Conservation (phyloP, 2,888 invertebrate species). For the Serripes groenlandicus region DNA sequence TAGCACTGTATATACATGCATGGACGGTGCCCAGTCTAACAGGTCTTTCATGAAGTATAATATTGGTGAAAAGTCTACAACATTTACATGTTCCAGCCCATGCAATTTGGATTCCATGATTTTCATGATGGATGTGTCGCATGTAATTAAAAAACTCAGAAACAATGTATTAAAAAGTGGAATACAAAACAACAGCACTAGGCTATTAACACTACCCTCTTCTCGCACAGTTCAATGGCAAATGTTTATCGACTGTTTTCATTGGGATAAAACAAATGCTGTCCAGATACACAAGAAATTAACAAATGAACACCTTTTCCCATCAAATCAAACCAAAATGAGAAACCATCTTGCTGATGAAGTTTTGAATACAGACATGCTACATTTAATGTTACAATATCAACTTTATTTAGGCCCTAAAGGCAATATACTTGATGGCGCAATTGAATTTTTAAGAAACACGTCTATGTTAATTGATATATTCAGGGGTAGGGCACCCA, state of each 20-base stretch:
- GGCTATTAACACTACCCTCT: conserved; percentile 26
- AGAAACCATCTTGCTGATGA: conserved; percentile 65
- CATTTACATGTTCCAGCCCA: conserved; percentile 18
- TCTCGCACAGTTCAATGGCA: conserved; percentile 48
- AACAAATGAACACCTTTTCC: conserved; percentile 54
- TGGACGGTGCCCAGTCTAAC: conserved; percentile 48
- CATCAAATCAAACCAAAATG: conserved; percentile 51
- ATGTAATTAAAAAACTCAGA: conserved; percentile 63
- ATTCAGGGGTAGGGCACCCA: conserved; percentile 32
- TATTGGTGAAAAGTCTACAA: conserved; percentile 10
- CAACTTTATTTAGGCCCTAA: conserved; percentile 31
- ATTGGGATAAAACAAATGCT: conserved; percentile 58
- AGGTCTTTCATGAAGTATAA: conserved; percentile 43
- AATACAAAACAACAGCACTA: conserved; percentile 31
- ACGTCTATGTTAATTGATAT: conserved; percentile 34
- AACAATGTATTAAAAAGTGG: conserved; percentile 63
- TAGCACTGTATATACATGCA: conserved; percentile 31
- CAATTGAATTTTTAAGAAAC: conserved; percentile 35
- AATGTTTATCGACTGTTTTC: conserved; percentile 54
- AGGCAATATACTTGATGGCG: conserved; percentile 47
- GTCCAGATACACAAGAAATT: conserved; percentile 55
- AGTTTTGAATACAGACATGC: conserved; percentile 56
- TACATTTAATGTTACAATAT: conserved; percentile 42
- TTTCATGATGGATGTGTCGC: conserved; percentile 48
- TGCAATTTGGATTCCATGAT: conserved; percentile 31